Base-by-base conservation (phyloP, 2,888 invertebrate species). In the Ennomos erosarius region DNA sequence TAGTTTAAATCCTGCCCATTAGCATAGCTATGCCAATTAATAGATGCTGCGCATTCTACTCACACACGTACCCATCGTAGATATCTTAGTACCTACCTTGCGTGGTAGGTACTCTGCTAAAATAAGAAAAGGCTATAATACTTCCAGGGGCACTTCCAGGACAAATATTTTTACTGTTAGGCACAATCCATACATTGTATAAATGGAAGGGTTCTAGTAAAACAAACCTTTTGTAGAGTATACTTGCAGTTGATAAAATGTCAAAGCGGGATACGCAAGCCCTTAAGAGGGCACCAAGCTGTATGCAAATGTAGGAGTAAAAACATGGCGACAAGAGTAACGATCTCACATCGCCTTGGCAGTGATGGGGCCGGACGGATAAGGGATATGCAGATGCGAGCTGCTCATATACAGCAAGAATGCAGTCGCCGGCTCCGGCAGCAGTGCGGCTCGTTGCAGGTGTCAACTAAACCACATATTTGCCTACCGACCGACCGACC, bases 1-100 rank as follows among this genome's bases (percentile, higher is more conserved):
- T 6, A 4, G 26, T 26, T 26, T 26, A 6, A 43, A 8, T 26
- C 8, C 10, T 40, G 34, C 33, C 12, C 8, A 63, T 59, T 56
- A 46, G 35, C 59, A 59, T 54, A 63, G 53, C 26, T 49, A 54
- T 59, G 59, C 59, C 62, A 63, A 59, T 62, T 62, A 62, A 56
- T 53, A 37, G 45, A 45, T 40, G 52, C 12, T 37, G 37, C n/a
- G 44, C 47, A 51, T 50, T 54, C 43, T 13, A n/a, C 16, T 9
- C 13, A 16, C 38, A 39, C 38, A 0, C 11, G 38, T 8, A 11
- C 38, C 10, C 38, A 12, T 10, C 10, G 4, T 39, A 11, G n/a
- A 39, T 11, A 8, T 4, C 11, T 11, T n/a, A 39, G 38, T 16
- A 10, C 5, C n/a, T 26, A 8, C 26, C 1, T 9, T 26, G 6